Base-by-base conservation (phyloP, 2,113 vertebrate genomes). In the Procapra przewalskii region DNA sequence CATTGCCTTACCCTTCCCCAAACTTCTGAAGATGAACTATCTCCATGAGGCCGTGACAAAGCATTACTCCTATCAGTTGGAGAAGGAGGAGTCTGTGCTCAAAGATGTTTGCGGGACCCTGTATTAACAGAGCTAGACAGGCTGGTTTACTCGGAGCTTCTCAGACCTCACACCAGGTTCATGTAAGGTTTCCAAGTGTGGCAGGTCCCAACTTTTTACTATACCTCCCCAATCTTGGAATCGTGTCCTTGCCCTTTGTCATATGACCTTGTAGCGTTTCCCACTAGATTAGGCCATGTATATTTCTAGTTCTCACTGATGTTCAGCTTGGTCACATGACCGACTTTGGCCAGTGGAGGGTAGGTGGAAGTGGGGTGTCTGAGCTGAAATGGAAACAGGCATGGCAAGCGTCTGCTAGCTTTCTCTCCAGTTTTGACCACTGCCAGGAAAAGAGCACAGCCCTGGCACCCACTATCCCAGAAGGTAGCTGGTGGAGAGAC, bases 231-330 rank as follows among this genome's bases (percentile, higher is more conserved):
- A 52, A 0, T 23, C 6, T 64, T 33, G n/a, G 59, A 91, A 17
- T 60, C 23, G 11, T 15, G 4, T 64, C 21, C 6, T n/a, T 8
- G 5, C 5, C 33, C 40, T 88, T 60, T 71, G 54, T 43, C 6
- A 4, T 27, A 17, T 59, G 79, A 57, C 71, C 33, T 59, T 40
- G 36, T 33, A 3, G 40, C 7, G 1, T 7, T 23, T 83, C 79
- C 79, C 40, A 11, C 27, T 59, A 45, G 57, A 48, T 8, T 3
- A 50, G 16, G 7, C 43, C 29, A 1, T 2, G 1, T 21, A 0
- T 25, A 4, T 60, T 54, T 93, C 60, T 45, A 67, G n/a, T 31
- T 33, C 33, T 36, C 50, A 19, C 0, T 13, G 29, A 43, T 23
- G 59, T 17, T 64, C 3, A 55, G 33, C 48, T 36, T 57, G 93